phyloP scores from a whole-genome alignment of 2,797 vertebrate genomes.

The Dendrocincla tyrannina region DNA sequence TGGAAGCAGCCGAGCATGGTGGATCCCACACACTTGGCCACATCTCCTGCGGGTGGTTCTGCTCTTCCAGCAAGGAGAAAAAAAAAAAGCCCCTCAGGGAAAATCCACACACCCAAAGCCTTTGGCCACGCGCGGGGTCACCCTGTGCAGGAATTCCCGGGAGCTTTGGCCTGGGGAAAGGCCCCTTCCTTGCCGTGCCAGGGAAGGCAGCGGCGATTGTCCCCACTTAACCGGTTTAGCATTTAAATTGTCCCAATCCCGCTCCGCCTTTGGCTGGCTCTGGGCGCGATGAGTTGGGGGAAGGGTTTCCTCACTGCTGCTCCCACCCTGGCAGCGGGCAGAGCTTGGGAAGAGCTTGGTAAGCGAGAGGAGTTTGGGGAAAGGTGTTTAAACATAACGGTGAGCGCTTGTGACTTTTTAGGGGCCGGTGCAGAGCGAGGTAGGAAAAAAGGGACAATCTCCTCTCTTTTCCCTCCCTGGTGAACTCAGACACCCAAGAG shows the following conservation, averaged over 20 bases:
- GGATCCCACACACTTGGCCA: neutral
- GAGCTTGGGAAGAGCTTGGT: neutral
- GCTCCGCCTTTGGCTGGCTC: neutral
- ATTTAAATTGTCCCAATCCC: conserved; percentile 8
- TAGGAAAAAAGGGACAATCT: fast-evolving
- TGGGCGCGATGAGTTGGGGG: neutral
- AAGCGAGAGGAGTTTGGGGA: neutral
- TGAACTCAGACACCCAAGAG: neutral
- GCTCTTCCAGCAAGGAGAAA: neutral
- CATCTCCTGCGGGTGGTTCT: neutral
- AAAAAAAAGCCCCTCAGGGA: neutral
- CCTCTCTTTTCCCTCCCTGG: fast-evolving
- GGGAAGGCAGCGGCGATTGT: neutral
- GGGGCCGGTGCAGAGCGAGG: neutral
- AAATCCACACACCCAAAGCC: neutral
- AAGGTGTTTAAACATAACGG: neutral
- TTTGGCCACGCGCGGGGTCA: neutral
- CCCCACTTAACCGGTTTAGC: conserved; percentile 33
- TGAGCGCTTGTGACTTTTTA: neutral
- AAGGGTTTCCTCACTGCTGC: neutral
- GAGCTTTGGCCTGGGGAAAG: neutral
- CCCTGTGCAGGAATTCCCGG: neutral
- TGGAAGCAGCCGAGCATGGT: neutral
- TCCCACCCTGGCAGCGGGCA: neutral
- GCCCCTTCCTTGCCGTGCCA: neutral